Evolutionary conservation across 2,113 vertebrate species (phyloP), one percentile per base, ranked within the genome.

Genomic region (Upupa epops): DNA sequence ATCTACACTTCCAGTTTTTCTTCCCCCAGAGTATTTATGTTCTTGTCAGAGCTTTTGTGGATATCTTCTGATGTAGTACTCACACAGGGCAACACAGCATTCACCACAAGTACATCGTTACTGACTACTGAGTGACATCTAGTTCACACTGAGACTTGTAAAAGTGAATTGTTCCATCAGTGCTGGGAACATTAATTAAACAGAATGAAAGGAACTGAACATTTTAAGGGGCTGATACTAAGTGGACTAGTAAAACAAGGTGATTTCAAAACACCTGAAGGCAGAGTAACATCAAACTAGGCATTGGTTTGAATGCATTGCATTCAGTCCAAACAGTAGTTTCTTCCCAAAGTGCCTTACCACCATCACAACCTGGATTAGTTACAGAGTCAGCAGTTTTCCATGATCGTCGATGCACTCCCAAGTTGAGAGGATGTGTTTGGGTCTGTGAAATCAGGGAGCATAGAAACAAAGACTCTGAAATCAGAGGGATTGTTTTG

Each of bases 401-500:
- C 63, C 29, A n/a, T n/a, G n/a, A n/a, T n/a, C n/a, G n/a, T n/a
- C 29, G 10, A 16, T 71, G 42, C 58, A 79, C 63, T 61, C 21
- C 13, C 4, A 69, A 71, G 52, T 4, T 48, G 61, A 74, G 74
- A 71, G 31, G 42, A 15, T 4, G 17, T 3, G 6, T 51, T 32
- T 85, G 32, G 31, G 34, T 26, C 18, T 32, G 14, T 56, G 71
- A 92, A 89, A 94, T 85, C 26, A 78, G n/a, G 31, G 26, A 87
- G 37, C 15, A 75, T 29, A 91, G 54, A 91, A 84, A 74, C 0
- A 2, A 66, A 2, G 18, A 4, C n/a, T 84, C 52, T 1, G 3
- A 79, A 95, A 89, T 89, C 74, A 87, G n/a, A 4, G 76, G 37
- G 34, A 75, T 75, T 92, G 77, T 89, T 92, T 70, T 48, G 54